phyloP scores from a whole-genome alignment of 2,888 invertebrate genomes.

The Drosophila algonquin region DNA sequence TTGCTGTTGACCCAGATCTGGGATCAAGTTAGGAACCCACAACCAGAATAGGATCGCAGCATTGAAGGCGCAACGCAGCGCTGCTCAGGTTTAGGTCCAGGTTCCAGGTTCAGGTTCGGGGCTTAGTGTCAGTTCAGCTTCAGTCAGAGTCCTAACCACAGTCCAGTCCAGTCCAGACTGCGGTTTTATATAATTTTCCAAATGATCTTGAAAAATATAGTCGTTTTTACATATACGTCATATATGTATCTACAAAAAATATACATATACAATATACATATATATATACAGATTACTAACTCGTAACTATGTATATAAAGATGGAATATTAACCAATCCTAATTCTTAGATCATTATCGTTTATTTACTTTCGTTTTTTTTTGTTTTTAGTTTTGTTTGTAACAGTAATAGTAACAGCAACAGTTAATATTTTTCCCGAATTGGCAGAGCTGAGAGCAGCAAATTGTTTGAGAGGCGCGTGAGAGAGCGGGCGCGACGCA shows the following conservation, averaged over 20 bases:
- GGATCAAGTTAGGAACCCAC: constrained; percentile 4
- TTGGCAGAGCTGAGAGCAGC: constrained; percentile 19
- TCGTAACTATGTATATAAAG: constrained; percentile 40
- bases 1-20: constrained; percentile 37
- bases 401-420: constrained; percentile 1
- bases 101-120: constrained; percentile 3
- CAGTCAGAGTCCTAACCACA: constrained; percentile 43
- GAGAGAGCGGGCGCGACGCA: constrained; percentile 36
- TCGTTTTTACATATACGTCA: constrained; percentile 72
- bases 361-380: constrained; percentile 9
- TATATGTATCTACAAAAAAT: constrained; percentile 1
- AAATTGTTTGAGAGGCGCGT: constrained; percentile 34
- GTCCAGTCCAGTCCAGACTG: constrained; percentile 44
- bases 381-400: constrained; percentile 7
- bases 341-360: constrained; percentile 31
- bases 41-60: not conserved
- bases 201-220: constrained; percentile 83
- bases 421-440: constrained; percentile 14
- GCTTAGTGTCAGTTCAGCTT: constrained; percentile 15
- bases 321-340: constrained; percentile 39
- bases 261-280: constrained; percentile 19
- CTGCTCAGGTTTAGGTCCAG: not conserved
- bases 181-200: constrained; percentile 70
- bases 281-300: constrained; percentile 37
- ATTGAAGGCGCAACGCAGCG: not conserved